A percentile compares a stretch with the other conserved stretches of the same genome.
Evolutionary conservation across 2,113 vertebrate species (phyloP).

Genomic region (Telmatochromis sp.): DNA sequence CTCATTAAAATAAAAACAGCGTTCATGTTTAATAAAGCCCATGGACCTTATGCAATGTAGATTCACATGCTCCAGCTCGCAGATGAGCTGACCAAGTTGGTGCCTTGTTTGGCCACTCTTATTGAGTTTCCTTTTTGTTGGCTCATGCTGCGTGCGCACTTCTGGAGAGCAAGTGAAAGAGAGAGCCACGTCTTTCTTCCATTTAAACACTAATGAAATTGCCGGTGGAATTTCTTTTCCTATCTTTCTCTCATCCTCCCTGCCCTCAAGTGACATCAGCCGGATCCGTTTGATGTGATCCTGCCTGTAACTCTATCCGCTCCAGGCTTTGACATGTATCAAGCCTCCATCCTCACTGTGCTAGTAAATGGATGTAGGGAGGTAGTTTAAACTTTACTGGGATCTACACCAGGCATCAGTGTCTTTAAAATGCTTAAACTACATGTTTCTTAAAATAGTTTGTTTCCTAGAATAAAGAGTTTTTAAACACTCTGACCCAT

Average conservation of each 20-base stretch:
- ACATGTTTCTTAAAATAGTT: background rate
- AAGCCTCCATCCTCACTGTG: background rate
- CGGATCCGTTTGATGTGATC: constrained; percentile 48
- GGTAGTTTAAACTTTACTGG: background rate
- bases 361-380: constrained; percentile 3
- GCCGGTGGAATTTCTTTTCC: constrained; percentile 51
- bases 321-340: background rate
- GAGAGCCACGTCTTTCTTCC: constrained; percentile 13
- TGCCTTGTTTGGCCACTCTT: background rate
- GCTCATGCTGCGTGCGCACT: constrained; percentile 2
- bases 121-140: constrained; percentile 38
- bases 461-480: background rate
- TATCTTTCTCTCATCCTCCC: background rate
- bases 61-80: background rate
- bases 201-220: constrained; percentile 65
- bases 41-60: background rate
- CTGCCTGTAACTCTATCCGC: constrained; percentile 60
- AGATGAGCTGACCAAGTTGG: background rate
- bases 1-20: background rate
- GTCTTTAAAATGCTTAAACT: background rate
- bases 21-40: background rate
- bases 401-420: background rate
- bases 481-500: background rate
- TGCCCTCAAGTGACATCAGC: constrained; percentile 18
- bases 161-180: background rate